phyloP scores from a whole-genome alignment of 2,888 invertebrate species.

The Scaptomyza polygonia region DNA sequence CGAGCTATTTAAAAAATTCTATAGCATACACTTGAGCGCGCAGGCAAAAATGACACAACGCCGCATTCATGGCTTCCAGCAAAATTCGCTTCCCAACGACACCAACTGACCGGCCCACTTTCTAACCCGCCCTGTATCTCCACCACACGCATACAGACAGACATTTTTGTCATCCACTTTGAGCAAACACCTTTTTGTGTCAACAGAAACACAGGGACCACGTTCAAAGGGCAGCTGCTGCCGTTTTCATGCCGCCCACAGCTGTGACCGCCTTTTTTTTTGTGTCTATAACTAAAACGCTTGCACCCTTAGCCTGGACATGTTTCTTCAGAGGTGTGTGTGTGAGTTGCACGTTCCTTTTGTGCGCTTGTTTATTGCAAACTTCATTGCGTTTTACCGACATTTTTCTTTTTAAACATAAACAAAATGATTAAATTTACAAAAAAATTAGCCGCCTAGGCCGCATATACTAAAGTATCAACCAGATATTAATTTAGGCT shows the following conservation, averaged over 20 bases:
- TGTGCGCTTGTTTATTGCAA: constrained; percentile 54
- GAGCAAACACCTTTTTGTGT: constrained; percentile 65
- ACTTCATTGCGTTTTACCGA: constrained; percentile 45
- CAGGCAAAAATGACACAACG: constrained; percentile 47
- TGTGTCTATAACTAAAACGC: constrained; percentile 34
- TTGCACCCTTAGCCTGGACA: constrained; percentile 21
- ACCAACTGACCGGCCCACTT: constrained; percentile 28
- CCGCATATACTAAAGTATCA: constrained; percentile 61
- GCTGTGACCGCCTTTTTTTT: constrained; percentile 66
- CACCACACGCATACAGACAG: background rate
- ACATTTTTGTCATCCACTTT: constrained; percentile 47
- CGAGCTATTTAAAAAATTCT: constrained; percentile 55
- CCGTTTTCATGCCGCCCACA: constrained; percentile 58
- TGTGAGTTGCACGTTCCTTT: constrained; percentile 26
- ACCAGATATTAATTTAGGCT: constrained; percentile 61
- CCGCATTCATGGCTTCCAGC: constrained; percentile 35
- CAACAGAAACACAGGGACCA: constrained; percentile 33
- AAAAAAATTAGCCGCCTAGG: constrained; percentile 52
- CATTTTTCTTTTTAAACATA: constrained; percentile 20
- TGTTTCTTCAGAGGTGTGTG: constrained; percentile 17
- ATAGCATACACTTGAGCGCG: constrained; percentile 52
- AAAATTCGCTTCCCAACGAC: constrained; percentile 20
- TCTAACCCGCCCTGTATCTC: too few relatives aligned
- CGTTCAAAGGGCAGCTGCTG: constrained; percentile 51
- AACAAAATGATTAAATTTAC: constrained; percentile 40